These are phyloP conservation scores for Harpagus bidentatus DNA, from an alignment of 2,113 vertebrate species.

Conservation along the genomic window DNA sequence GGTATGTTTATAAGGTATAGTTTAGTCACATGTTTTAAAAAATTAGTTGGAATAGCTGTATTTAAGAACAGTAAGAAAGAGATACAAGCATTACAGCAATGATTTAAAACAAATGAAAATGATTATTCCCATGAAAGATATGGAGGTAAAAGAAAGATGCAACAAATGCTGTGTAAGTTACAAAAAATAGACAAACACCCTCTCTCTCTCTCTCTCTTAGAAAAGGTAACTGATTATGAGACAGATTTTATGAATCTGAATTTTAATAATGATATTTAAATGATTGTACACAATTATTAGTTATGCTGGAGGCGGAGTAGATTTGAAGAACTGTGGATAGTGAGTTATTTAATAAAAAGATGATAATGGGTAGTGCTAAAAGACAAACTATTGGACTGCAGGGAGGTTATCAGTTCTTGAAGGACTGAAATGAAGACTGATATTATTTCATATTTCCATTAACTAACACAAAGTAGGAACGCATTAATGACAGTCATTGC, in stretches of 20 bases:
- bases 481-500: not conserved
- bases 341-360: not conserved
- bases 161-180: not conserved
- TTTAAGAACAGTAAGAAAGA: not conserved
- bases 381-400: fast-evolving
- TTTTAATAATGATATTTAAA: not conserved
- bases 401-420: not conserved
- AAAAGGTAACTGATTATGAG: not conserved
- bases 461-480: not conserved
- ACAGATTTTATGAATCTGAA: not conserved
- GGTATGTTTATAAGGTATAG: not conserved
- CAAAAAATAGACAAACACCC: not conserved
- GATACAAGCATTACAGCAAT: not conserved
- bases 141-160: not conserved
- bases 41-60: not conserved
- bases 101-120: not conserved
- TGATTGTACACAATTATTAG: not conserved
- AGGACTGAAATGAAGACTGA: not conserved
- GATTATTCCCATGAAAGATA: not conserved
- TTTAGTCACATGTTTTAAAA: not conserved
- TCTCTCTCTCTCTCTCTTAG: not conserved
- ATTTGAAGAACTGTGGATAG: not conserved
- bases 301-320: not conserved
- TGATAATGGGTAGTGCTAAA: not conserved
- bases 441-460: not conserved